Percentiles rank a stretch among this genome's conserved stretches.
These are phyloP conservation scores for Ceryle rudis DNA, from an alignment of 2,797 vertebrate genomes.

Conservation along the genomic window DNA sequence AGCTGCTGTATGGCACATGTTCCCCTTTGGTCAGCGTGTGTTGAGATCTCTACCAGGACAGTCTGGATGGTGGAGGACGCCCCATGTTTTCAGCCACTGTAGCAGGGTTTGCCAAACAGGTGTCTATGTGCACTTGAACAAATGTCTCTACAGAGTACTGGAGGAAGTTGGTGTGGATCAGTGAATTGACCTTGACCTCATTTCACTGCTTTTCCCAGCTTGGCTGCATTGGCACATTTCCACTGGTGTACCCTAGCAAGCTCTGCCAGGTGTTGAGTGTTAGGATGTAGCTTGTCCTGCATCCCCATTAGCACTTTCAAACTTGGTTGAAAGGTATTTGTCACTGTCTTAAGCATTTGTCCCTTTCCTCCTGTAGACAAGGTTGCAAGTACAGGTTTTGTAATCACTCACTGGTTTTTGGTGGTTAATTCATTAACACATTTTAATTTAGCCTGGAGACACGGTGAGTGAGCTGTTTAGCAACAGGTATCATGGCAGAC, in stretches of 20 bases:
- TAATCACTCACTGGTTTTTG: background rate
- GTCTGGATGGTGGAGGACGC: background rate
- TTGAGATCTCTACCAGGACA: background rate
- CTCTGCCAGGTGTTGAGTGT: background rate
- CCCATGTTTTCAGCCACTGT: background rate
- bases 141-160: background rate
- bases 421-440: background rate
- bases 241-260: background rate
- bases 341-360: background rate
- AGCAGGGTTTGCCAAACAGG: background rate
- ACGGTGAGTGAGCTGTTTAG: background rate
- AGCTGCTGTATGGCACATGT: background rate
- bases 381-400: background rate
- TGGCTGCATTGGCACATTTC: background rate
- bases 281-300: background rate
- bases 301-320: background rate
- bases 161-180: background rate
- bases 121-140: background rate
- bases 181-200: background rate
- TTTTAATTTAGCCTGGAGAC: constrained; percentile 41
- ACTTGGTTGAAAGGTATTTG: background rate
- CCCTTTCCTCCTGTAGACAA: background rate
- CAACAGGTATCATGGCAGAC: background rate
- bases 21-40: background rate
- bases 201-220: background rate